phyloP scores from a whole-genome alignment of 1,140 invertebrate genomes.

The Lordiphosa mommai region DNA sequence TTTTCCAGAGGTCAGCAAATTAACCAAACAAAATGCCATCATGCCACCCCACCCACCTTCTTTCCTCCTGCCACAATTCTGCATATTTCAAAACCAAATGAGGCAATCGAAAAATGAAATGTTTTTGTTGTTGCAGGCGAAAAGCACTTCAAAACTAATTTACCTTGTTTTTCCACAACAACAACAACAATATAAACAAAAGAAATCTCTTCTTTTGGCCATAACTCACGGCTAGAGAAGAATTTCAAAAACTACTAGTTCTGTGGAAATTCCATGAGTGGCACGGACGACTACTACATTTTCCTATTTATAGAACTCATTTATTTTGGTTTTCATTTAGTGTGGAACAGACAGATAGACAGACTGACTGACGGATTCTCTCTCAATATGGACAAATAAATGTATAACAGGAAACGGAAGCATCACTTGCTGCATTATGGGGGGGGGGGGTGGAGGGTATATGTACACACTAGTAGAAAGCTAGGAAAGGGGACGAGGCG shows the following conservation, averaged over 20 bases:
- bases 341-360: constrained; percentile 12
- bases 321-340: constrained; percentile 49
- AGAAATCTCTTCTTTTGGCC: constrained; percentile 29
- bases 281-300: constrained; percentile 1
- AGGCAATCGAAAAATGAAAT: constrained; percentile 41
- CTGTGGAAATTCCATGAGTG: constrained; percentile 32
- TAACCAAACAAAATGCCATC: too few species aligned
- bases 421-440: constrained; percentile 8
- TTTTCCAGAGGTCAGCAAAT: neutral
- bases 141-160: constrained; percentile 63
- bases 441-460: too few species aligned
- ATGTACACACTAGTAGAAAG: too few species aligned
- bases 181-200: constrained; percentile 36
- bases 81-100: constrained; percentile 20
- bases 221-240: constrained; percentile 29
- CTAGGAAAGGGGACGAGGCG: neutral
- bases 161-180: constrained; percentile 47
- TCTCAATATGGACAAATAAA: neutral
- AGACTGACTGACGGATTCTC: too few species aligned
- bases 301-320: constrained; percentile 13
- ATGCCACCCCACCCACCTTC: neutral
- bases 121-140: constrained; percentile 24
- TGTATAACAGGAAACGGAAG: constrained; percentile 61
- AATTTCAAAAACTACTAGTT: constrained; percentile 26
- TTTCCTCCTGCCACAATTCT: constrained; percentile 8